Conservation (phyloP, 2,888 invertebrate species). For the Luperina nickerlii region DNA sequence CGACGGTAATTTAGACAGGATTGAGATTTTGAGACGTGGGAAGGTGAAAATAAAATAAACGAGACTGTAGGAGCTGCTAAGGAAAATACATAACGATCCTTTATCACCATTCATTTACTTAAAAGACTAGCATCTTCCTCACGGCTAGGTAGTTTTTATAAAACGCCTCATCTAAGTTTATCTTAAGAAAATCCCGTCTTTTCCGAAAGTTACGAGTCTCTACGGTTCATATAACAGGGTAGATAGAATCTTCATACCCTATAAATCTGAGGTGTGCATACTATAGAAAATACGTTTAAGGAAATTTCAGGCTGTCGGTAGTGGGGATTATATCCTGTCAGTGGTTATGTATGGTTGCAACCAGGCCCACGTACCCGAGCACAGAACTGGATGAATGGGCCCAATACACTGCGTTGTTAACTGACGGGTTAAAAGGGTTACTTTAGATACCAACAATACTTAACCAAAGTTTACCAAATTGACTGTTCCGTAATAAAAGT, state of each 20-base stretch:
- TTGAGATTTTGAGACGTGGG: conserved; percentile 49
- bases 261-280: conserved; percentile 53
- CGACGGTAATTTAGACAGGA: conserved; percentile 64
- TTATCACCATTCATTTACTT: conserved; percentile 54
- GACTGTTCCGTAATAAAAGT: conserved; percentile 21
- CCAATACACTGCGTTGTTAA: conserved; percentile 26
- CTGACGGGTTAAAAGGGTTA: conserved; percentile 3
- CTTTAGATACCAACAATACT: conserved; percentile 8
- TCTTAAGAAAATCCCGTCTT: conserved; percentile 25
- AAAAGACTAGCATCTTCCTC: conserved; percentile 31
- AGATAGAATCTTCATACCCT: conserved; percentile 46
- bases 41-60: conserved; percentile 51
- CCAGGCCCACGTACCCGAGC: conserved; percentile 22
- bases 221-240: conserved; percentile 30
- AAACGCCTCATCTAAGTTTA: conserved; percentile 41
- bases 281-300: conserved; percentile 46
- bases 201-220: conserved; percentile 37
- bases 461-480: conserved; percentile 15
- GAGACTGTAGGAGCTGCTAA: conserved; percentile 36
- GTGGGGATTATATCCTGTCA: conserved; percentile 49
- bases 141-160: conserved; percentile 29
- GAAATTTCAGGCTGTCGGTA: conserved; percentile 51
- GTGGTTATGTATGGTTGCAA: conserved; percentile 32
- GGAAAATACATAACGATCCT: conserved; percentile 48
- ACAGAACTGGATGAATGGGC: conserved; percentile 36